phyloP scores from a whole-genome alignment of 2,113 vertebrate species.

The Hystrix brachyura region DNA sequence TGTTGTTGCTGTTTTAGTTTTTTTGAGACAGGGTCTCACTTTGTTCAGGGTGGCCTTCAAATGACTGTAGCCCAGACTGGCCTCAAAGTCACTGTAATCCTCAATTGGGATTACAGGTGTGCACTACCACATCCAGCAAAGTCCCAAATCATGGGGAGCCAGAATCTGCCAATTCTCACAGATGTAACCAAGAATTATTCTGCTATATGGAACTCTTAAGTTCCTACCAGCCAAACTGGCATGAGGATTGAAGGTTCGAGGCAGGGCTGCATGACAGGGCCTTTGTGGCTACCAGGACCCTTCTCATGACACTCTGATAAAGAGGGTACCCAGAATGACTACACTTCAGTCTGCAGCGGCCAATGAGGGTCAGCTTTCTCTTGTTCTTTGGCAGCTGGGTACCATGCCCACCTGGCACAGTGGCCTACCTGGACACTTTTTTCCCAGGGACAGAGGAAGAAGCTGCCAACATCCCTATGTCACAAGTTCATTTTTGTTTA shows the following conservation, averaged over 20 bases:
- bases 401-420: constrained; percentile 16
- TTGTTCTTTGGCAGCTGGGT: constrained; percentile 17
- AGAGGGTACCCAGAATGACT: not conserved
- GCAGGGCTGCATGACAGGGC: not conserved
- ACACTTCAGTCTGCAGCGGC: not conserved
- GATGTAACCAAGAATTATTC: not conserved
- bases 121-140: not conserved
- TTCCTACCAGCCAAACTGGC: not conserved
- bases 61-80: not conserved
- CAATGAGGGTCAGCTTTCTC: not conserved
- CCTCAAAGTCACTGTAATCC: not conserved
- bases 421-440: constrained; percentile 49
- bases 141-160: not conserved
- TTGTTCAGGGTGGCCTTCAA: not conserved
- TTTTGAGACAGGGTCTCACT: not conserved
- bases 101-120: not conserved
- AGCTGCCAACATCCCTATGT: constrained; percentile 56
- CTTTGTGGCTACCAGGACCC: not conserved
- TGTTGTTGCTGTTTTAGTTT: not conserved
- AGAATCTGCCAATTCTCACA: not conserved
- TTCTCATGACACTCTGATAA: not conserved
- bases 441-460: constrained; percentile 53
- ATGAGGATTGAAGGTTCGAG: not conserved
- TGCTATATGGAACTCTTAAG: not conserved
- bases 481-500: constrained; percentile 81